Base-by-base conservation (phyloP, 1,140 invertebrate species). In the Vanessa atalanta region DNA sequence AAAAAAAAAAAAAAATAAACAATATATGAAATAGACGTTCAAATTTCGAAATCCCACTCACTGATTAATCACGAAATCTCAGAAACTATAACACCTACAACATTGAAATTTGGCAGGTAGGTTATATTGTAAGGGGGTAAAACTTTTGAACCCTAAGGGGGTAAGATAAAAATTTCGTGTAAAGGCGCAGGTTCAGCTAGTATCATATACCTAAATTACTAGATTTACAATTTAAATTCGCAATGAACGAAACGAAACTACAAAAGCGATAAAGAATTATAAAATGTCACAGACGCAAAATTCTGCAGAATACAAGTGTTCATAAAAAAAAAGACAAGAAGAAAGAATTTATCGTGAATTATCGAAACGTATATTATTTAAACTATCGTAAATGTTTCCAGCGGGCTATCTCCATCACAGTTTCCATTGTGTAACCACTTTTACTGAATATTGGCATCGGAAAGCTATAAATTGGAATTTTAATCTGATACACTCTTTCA, bases 401-500 rank as follows among this genome's bases (percentile, higher is more conserved):
- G 57, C 31, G 57, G 57, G 6, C 31, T 61, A 61, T 69, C 67
- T 69, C 43, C 26, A 60, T 72, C 64, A 66, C 71, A 50, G 51
- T 66, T 70, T 72, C 53, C 71, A 72, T 57, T 47, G 23, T 55
- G 64, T 37, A 72, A 67, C 47, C 65, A 57, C 53, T 72, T 72
- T 72, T 67, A 57, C 65, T 8, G 71, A 66, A 72, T 60, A 72
- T 72, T 72, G 47, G 50, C 64, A 65, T 72, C 64, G 64, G 65
- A 67, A 60, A 67, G 51, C 71, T n/a, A 72, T 72, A 72, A 72
- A 72, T 72, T 72, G 37, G 37, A 65, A 4, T 23, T 31, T 66
- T 72, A 67, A 72, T 72, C 71, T 66, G 71, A 72, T 72, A 72
- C 43, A 37, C 63, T 65, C 64, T 51, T 66, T 72, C 71, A 72